These are phyloP conservation scores for Perdix hodgsoniae DNA, from an alignment of 2,797 vertebrate genomes.

Conservation along the genomic window DNA sequence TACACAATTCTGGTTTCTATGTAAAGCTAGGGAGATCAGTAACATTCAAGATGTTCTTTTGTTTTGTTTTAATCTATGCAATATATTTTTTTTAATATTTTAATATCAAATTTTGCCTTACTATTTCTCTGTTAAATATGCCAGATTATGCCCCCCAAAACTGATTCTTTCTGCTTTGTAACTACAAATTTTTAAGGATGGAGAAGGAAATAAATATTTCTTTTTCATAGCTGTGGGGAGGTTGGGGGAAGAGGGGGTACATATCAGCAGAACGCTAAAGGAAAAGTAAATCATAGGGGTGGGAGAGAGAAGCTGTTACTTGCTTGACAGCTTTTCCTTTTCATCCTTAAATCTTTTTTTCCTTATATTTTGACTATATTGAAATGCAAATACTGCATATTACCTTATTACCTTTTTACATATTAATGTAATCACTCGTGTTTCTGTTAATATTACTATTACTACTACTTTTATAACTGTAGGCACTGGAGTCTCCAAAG, in stretches of 20 bases:
- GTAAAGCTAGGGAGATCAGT: neutral
- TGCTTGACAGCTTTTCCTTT: neutral
- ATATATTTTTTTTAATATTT: neutral
- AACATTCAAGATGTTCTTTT: neutral
- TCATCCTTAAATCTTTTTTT: neutral
- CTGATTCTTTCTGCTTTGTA: neutral
- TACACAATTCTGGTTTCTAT: neutral
- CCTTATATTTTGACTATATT: neutral
- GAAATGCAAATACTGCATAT: neutral
- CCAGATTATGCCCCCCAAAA: neutral
- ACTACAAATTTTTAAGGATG: fast-evolving
- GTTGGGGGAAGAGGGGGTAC: neutral
- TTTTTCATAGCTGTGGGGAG: neutral
- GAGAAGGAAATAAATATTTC: neutral
- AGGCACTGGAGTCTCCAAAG: neutral
- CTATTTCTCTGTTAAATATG: neutral
- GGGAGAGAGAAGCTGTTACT: neutral
- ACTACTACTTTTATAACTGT: neutral
- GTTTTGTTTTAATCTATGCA: neutral
- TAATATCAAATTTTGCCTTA: neutral
- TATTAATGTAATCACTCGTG: neutral
- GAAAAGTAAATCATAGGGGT: neutral
- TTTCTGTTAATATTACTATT: neutral
- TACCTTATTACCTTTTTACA: neutral
- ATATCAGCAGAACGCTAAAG: neutral